Base-by-base conservation (phyloP, 2,888 invertebrate genomes). In the Lucinisca nassula region DNA sequence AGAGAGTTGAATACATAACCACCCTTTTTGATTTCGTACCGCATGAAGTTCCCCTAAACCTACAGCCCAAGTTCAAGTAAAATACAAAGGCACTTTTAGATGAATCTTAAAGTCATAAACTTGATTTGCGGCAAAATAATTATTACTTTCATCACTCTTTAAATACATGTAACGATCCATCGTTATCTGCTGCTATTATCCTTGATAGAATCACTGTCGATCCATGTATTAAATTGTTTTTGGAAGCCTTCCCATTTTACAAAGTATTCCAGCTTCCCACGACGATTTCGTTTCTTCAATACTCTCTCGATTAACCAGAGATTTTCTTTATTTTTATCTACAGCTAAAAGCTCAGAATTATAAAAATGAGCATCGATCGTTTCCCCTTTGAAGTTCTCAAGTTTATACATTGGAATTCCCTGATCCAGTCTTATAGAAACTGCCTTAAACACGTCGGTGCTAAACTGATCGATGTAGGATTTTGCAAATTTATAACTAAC, bases 401-500 rank as follows among this genome's bases (percentile, higher is more conserved):
- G 27, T 80, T 77, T 75, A 35, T 80, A 85, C 76, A 80, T 58
- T 6, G 85, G 82, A 38, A 79, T 85, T 10, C 73, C 82, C 55
- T 82, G 82, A 4, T 72, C 21, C 10, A 37, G 72, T 38, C 4
- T 3, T n/a, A 37, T 14, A 8, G 37, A 38, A 37, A 27, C 12
- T 37, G 55, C 55, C 37, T 76, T 76, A 55, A 55, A 76, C 17
- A 76, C 32, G 51, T 76, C 76, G n/a, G 49, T 76, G 8, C 51
- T 76, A 32, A 51, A 76, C n/a, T 76, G 76, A 21, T 76, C 55
- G 21, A 51, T 37, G 55, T 76, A 76, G 4, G 76, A 49, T 76
- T 76, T 32, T 12, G 30, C 51, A 51, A 55, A 37, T 32, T 55
- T 12, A 76, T 12, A 55, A 51, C 55, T 32, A 32, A 49, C 17